A percentile compares a stretch with the other conserved stretches of the same genome.
These are phyloP conservation scores for Malacosoma neustria DNA, from an alignment of 2,888 invertebrate genomes.

Conservation along the genomic window DNA sequence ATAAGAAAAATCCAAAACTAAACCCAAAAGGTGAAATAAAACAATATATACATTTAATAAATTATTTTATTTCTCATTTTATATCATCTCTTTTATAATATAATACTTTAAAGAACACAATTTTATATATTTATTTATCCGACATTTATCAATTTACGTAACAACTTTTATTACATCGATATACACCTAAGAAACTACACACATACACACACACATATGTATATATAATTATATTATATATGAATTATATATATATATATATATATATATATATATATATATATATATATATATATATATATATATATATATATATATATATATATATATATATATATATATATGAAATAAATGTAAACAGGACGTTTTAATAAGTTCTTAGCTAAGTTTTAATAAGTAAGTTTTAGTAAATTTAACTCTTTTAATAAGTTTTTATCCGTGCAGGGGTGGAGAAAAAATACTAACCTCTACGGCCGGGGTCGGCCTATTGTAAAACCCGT, in stretches of 20 bases:
- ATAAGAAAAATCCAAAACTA: too few relatives aligned
- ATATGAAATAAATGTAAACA: slow-evolving; percentile 40
- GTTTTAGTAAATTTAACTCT: too few relatives aligned
- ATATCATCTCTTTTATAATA: slow-evolving; percentile 28
- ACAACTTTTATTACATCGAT: slow-evolving; percentile 12
- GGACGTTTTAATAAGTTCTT: slow-evolving; percentile 32
- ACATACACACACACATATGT: neutral
- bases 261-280: neutral
- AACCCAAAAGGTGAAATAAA: too few relatives aligned
- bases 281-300: neutral
- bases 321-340: slow-evolving; percentile 39
- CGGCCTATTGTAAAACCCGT: too few relatives aligned
- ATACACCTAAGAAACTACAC: neutral
- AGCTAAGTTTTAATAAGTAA: too few relatives aligned
- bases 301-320: slow-evolving; percentile 17
- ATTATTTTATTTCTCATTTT: slow-evolving; percentile 39
- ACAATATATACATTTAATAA: slow-evolving; percentile 34
- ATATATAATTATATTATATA: neutral
- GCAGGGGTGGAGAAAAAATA: too few relatives aligned
- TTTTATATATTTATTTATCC: slow-evolving; percentile 33
- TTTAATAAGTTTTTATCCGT: too few relatives aligned
- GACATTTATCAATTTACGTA: slow-evolving; percentile 19
- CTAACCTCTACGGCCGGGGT: too few relatives aligned
- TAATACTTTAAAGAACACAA: slow-evolving; percentile 38
- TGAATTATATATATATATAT: slow-evolving; percentile 10